Evolutionary conservation across 2,113 vertebrate genomes (phyloP).

Genomic region (Phasianus colchicus): DNA sequence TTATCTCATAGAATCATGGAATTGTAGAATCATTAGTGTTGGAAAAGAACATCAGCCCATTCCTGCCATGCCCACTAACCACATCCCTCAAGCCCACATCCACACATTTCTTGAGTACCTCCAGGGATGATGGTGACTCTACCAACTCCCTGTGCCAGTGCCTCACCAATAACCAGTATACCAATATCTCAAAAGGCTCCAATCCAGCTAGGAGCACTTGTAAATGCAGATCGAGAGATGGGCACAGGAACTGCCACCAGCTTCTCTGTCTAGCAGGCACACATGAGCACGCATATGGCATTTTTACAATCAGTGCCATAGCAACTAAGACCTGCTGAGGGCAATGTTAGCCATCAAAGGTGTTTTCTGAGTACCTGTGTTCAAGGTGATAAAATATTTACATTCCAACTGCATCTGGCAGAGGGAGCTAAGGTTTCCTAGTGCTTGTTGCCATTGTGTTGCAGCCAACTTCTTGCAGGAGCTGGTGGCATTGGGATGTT

Average conservation of each 20-base stretch:
- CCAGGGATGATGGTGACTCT: too few relatives aligned
- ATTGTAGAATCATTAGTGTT: too few relatives aligned
- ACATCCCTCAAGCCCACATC: too few relatives aligned
- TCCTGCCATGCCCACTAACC: too few relatives aligned
- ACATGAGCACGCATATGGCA: fast-evolving
- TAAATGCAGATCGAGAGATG: background rate
- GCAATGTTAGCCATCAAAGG: background rate
- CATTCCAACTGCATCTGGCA: background rate
- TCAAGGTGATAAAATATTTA: conserved; percentile 7
- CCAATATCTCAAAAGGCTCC: background rate
- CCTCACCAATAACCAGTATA: too few relatives aligned
- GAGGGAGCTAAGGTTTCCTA: background rate
- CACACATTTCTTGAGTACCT: too few relatives aligned
- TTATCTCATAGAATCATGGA: too few relatives aligned
- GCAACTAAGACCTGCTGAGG: background rate
- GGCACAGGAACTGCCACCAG: background rate
- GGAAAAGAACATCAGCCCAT: too few relatives aligned
- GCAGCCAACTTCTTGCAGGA: background rate
- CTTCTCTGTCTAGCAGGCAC: fast-evolving
- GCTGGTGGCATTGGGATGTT: background rate
- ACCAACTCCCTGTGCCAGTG: too few relatives aligned
- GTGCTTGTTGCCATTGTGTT: background rate
- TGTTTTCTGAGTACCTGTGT: background rate
- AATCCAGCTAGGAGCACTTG: background rate
- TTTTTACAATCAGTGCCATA: background rate